These are phyloP conservation scores for Cyclina sinensis DNA, from an alignment of 1,140 invertebrate genomes.

Conservation along the genomic window DNA sequence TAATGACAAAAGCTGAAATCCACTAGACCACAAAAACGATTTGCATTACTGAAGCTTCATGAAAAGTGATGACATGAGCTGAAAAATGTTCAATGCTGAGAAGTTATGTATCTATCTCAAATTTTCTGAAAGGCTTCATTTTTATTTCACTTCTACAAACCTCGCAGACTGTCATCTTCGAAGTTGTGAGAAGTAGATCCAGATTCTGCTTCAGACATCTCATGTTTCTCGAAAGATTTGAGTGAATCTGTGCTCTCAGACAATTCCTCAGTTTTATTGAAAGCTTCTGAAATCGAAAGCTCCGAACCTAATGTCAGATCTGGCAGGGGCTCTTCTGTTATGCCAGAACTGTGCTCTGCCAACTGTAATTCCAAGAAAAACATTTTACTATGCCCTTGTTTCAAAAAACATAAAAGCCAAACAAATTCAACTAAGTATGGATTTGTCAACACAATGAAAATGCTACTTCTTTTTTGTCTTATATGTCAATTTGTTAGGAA, in stretches of 20 bases:
- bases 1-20: too few species aligned
- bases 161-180: conserved; percentile 45
- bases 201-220: conserved; percentile 61
- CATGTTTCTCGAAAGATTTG: conserved; percentile 76
- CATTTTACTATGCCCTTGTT: neutral
- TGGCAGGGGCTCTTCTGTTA: conserved; percentile 71
- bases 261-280: conserved; percentile 56
- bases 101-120: too few species aligned
- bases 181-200: conserved; percentile 12
- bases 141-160: neutral
- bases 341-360: conserved; percentile 68
- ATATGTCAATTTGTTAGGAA: too few species aligned
- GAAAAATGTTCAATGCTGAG: too few species aligned
- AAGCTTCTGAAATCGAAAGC: conserved; percentile 56
- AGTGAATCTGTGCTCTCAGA: conserved; percentile 69
- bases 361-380: conserved; percentile 55
- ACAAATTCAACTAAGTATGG: neutral
- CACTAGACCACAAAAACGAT: too few species aligned
- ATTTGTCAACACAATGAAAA: neutral
- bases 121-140: too few species aligned
- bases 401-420: neutral
- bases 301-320: conserved; percentile 71
- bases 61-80: too few species aligned
- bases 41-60: too few species aligned
- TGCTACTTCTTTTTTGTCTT: too few species aligned